Evolutionary conservation across 2,888 invertebrate genomes (phyloP), one percentile per base, ranked within the genome.

Genomic region (Epirrhoe alternata): DNA sequence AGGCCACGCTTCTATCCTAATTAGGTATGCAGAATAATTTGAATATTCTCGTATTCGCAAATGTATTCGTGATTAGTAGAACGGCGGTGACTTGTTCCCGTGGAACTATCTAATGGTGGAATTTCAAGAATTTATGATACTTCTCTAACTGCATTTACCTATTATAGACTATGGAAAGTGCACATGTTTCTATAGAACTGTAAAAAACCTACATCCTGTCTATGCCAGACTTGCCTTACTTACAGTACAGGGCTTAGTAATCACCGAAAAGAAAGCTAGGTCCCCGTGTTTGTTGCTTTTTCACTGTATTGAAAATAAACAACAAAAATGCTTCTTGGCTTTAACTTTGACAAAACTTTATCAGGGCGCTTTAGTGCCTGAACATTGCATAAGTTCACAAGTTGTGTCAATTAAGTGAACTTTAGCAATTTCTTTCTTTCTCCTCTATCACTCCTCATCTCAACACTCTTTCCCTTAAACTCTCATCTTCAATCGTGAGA

Each of bases 11-110:
- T 76, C 77, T 68, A 63, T 74, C 50, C 72, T 76, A 77, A 79
- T 78, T 77, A 79, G 71, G 74, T 71, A 78, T 79, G 74, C 77
- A 73, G 24, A 62, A 63, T 53, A 8, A 59, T 35, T 52, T 45
- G 42, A 53, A 66, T 63, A 56, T 61, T 47, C 57, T 24, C 24
- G 24, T 68, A 62, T 77, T 77, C 60, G 72, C 73, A 68, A 68
- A 70, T 71, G 71, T 70, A 64, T 66, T 58, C 50, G 35, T 50
- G 30, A 17, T 3, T 38, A 38, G 38, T 38, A 10, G 38, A 38
- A 38, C 10, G 38, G 8, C 33, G 8, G 10, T 38, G 38, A 38
- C 10, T 38, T 38, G 38, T 38, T 38, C 38, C 10, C 8, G 38
- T 38, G 38, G 38, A 10, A 8, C 38, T 8, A 33, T 7, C 33